Percentiles rank a stretch among this genome's conserved stretches.
phyloP scores from a whole-genome alignment of 2,113 vertebrate genomes.

The Actenoides lindsayi region DNA sequence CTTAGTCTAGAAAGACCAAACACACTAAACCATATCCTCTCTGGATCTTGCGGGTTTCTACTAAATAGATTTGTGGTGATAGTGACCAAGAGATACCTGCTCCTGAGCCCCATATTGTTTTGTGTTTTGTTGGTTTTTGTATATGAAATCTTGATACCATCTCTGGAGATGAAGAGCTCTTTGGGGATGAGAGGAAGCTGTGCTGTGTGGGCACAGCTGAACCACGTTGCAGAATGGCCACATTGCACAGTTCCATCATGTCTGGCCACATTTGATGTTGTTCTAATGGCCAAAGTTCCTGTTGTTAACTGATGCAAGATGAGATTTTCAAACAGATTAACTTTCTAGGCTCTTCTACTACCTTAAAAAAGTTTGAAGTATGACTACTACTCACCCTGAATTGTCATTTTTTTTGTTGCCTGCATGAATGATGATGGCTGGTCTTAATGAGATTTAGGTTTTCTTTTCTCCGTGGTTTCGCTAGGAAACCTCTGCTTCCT shows the following conservation, averaged over 20 bases:
- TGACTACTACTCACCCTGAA: not conserved
- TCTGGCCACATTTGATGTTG: not conserved
- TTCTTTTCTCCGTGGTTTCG: not conserved
- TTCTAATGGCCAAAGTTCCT: not conserved
- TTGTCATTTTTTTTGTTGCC: not conserved
- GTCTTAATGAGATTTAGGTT: not conserved
- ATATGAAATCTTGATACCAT: not conserved
- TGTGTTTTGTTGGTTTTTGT: not conserved
- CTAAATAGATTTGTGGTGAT: not conserved
- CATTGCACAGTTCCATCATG: not conserved
- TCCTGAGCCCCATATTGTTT: not conserved
- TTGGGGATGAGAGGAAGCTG: not conserved
- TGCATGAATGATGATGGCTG: not conserved
- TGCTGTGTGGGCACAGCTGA: not conserved
- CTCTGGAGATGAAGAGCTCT: not conserved
- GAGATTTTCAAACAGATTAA: not conserved
- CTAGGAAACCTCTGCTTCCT: not conserved
- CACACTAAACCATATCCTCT: not conserved
- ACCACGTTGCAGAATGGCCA: not conserved
- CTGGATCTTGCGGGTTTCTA: not conserved
- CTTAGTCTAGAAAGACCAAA: not conserved
- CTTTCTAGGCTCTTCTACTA: not conserved
- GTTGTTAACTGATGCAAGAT: not conserved
- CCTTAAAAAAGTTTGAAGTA: not conserved
- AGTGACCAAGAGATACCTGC: not conserved